These are phyloP conservation scores for Drosophila borealis DNA, from an alignment of 2,888 invertebrate genomes.

Conservation along the genomic window DNA sequence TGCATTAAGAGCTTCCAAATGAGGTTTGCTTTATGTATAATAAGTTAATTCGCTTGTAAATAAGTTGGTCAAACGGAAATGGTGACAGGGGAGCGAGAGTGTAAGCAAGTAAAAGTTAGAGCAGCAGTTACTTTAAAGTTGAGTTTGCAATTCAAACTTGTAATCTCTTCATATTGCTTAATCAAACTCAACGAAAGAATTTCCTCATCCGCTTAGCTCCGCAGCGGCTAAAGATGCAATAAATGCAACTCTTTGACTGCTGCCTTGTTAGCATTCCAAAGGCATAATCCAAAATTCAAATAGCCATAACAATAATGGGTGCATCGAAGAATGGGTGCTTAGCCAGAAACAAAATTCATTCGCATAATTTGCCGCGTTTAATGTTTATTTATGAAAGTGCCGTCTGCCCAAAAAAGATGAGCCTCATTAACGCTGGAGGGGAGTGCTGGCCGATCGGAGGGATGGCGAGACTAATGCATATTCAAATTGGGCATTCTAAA, in stretches of 20 bases:
- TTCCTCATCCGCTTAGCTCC: neutral
- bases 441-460: neutral
- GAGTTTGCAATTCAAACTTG: no score
- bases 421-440: conserved; percentile 20
- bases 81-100: neutral
- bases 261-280: conserved; percentile 56
- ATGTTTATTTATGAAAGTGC: conserved; percentile 79
- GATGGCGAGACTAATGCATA: conserved; percentile 42
- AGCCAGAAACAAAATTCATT: conserved; percentile 62
- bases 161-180: neutral
- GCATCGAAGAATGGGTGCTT: conserved; percentile 36
- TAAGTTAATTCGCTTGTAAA: conserved; percentile 79
- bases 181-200: conserved; percentile 3
- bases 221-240: neutral
- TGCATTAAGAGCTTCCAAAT: conserved; percentile 70
- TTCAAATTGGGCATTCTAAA: conserved; percentile 49
- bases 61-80: conserved; percentile 59
- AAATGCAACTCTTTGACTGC: conserved; percentile 8
- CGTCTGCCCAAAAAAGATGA: conserved; percentile 45
- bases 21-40: conserved; percentile 80
- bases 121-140: neutral
- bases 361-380: conserved; percentile 66
- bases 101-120: neutral
- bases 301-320: conserved; percentile 69
- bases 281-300: conserved; percentile 74